Evolutionary conservation across 2,888 invertebrate species (phyloP), one percentile per base, ranked within the genome.

Genomic region (Ichneumon xanthorius): DNA sequence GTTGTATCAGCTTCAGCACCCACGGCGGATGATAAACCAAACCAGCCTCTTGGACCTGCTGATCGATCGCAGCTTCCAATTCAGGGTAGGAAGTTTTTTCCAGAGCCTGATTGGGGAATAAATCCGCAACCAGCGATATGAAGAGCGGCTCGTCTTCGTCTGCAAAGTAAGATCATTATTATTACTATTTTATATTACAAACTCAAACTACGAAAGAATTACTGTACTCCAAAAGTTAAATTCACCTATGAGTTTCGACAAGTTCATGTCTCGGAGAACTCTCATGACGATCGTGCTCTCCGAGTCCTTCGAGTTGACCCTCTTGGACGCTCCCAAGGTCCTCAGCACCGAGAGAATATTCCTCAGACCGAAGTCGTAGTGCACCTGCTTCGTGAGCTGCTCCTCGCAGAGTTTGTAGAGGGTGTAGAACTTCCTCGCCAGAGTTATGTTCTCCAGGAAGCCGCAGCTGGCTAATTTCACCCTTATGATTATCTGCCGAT

Each of bases 81-180:
- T 98, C 97, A 0, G 97, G 97, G 92, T 99, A 99, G 0, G 93
- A 88, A 11, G 99, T 98, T 94, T 99, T 99, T 94, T 99, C 99
- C 76, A 99, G 95, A 0, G 96, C 96, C 95, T 99, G 98, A 94
- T 98, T 99, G 0, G 99, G 99, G 94, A 99, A 99, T 90, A 99
- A 95, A 95, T 99, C 99, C 48, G 98, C 97, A 33, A 99, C 98
- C 61, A 99, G 95, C 0, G 99, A 99, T 94, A 99, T 98, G 93
- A 99, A 99, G n/a, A 99, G 95, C 0, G 99, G 99, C 92, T 99
- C 99, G 93, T 99, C 99, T 94, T 99, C 99, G 92, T 99, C 99
- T 94, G 94, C 85, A 92, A 92, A 80, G 67, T 61, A 72, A 14
- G 3, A 55, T 77, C 14, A 14, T 14, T 4, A 45, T 14, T 4